These are phyloP conservation scores for Neopelma chrysocephalum DNA, from an alignment of 2,797 vertebrate species.

Conservation along the genomic window DNA sequence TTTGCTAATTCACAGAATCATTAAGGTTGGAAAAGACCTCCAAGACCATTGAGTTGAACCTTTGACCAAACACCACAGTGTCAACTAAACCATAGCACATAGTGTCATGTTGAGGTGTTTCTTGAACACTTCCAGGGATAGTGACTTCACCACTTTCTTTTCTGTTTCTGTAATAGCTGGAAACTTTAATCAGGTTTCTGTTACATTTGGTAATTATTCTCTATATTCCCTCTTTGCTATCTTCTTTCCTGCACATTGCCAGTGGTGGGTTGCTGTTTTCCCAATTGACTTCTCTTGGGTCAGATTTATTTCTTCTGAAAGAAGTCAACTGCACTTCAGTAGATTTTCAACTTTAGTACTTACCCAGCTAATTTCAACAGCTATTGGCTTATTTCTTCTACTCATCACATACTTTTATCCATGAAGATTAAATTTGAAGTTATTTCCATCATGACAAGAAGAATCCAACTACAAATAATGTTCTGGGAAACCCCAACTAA, in stretches of 20 bases:
- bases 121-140: neutral
- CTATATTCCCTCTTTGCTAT: neutral
- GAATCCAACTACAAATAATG: neutral
- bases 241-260: neutral
- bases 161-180: neutral
- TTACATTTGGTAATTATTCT: neutral
- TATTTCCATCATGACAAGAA: neutral
- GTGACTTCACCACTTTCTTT: neutral
- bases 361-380: neutral
- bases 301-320: neutral
- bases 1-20: neutral
- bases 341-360: neutral
- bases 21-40: neutral
- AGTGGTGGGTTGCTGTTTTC: neutral
- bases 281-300: neutral
- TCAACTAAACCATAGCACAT: neutral
- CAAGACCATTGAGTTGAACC: neutral
- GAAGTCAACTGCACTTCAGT: neutral
- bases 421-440: neutral
- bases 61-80: neutral
- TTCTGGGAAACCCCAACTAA: neutral
- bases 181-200: neutral
- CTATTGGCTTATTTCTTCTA: neutral
- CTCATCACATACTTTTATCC: neutral
- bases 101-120: rapidly evolving